Base-by-base conservation (phyloP, 2,113 vertebrate genomes). In the Urocynchramus pylzowi region DNA sequence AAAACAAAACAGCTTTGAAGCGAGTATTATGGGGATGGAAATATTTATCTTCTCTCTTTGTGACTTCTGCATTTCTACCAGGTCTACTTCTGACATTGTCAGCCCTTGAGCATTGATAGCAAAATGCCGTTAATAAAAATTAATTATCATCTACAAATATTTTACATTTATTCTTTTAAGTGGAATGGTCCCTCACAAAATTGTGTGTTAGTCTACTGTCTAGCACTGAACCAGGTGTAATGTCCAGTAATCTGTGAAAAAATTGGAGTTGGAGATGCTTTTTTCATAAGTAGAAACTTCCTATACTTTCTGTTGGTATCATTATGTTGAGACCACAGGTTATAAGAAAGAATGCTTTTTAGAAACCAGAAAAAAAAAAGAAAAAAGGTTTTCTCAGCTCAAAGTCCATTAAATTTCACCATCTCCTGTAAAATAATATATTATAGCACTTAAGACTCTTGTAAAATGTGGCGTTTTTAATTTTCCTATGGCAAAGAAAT, bases 31-130 rank as follows among this genome's bases (percentile, higher is more conserved):
- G 13, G 26, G 15, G 28, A 64, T 17, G 6, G 53, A 89, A 84
- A 59, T 73, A 50, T 49, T 89, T 86, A 16, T 39, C 19, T 80
- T 5, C 13, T 69, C 3, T 47, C 33, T 67, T 67, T 81, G 22
- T 78, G 28, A 47, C 33, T 27, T 87, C 11, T 80, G 5, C 4
- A 3, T 81, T 89, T 86, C 42, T 59, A 67, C 4, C 30, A 54
- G 18, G 31, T 33, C 44, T 68, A 4, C 4, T 86, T n/a, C 22
- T 86, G 42, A 30, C 0, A 0, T 13, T 65, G 39, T 10, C 73
- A 28, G 19, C 28, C n/a, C 69, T 87, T 65, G 15, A 87, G 7
- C 33, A 52, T 4, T 1, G 2, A 24, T 37, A 33, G 33, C 22
- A 27, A 27, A 76, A 61, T 45, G 15, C 4, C 16, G 84, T 79